Evolutionary conservation across 1,140 invertebrate species (phyloP).

Genomic region (Philotrypesis tridentata): DNA sequence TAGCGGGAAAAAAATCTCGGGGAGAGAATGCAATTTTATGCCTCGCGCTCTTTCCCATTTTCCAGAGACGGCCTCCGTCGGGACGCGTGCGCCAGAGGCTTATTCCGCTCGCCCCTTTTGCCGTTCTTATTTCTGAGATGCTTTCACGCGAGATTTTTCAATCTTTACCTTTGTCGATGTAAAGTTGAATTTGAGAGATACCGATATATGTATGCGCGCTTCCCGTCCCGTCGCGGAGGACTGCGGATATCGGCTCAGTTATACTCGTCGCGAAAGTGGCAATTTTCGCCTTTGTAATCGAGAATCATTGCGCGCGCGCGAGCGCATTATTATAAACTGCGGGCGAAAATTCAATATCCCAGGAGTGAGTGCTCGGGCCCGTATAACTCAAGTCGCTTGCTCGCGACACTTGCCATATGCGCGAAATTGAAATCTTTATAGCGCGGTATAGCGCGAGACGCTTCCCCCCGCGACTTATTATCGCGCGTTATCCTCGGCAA

Average conservation of each 20-base stretch:
- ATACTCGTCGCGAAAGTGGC: no score
- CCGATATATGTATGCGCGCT: background rate
- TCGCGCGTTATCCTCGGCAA: no score
- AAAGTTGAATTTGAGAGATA: background rate
- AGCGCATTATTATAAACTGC: no score
- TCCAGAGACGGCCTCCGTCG: slow-evolving; percentile 8
- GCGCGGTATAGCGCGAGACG: no score
- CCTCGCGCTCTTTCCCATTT: slow-evolving; percentile 45
- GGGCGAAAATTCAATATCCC: no score
- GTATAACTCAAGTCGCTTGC: background rate
- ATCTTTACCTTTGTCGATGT: background rate
- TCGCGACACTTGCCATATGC: background rate
- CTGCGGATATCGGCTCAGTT: no score
- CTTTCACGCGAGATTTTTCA: background rate
- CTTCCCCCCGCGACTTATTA: no score
- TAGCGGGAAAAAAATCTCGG: background rate
- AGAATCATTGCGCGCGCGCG: no score
- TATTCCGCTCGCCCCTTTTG: background rate
- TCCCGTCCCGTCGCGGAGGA: no score
- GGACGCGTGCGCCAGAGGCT: background rate
- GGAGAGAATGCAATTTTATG: slow-evolving; percentile 49
- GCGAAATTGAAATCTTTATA: background rate
- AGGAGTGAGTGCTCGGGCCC: no score
- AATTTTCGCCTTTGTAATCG: no score
- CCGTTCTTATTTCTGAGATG: slow-evolving; percentile 8